Percentiles rank a stretch among this genome's conserved stretches.
phyloP scores from a whole-genome alignment of 2,888 invertebrate genomes.

The Perdita meconis region DNA sequence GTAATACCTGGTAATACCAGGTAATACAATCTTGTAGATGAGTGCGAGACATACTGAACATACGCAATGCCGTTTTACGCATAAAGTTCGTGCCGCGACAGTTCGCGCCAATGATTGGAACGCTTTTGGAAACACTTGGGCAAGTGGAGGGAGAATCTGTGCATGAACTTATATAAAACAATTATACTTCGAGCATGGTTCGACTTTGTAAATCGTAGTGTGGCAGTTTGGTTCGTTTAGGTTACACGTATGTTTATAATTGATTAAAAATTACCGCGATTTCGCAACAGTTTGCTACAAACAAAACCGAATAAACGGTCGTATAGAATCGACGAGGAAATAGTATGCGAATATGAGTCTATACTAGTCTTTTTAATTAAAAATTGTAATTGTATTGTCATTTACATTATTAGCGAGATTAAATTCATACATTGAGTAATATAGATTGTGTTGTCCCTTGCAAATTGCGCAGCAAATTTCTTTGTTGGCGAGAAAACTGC shows the following conservation, averaged over 20 bases:
- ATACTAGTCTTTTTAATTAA: slow-evolving; percentile 6
- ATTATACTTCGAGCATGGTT: slow-evolving; percentile 47
- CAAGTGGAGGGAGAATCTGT: slow-evolving; percentile 17
- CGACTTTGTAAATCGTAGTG: slow-evolving; percentile 39
- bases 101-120: slow-evolving; percentile 10
- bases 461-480: slow-evolving; percentile 50
- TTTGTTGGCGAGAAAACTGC: slow-evolving; percentile 19
- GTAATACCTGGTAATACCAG: too few species aligned
- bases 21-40: too few species aligned
- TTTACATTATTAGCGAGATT: neutral
- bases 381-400: slow-evolving; percentile 6
- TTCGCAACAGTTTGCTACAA: neutral
- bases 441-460: slow-evolving; percentile 2
- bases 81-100: neutral
- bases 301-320: neutral
- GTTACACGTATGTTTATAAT: slow-evolving; percentile 50
- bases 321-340: neutral
- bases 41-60: too few species aligned
- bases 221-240: slow-evolving; percentile 30
- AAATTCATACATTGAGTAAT: neutral
- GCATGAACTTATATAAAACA: slow-evolving; percentile 53
- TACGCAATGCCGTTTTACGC: neutral
- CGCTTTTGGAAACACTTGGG: neutral
- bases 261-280: slow-evolving; percentile 6
- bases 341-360: neutral